Evolutionary conservation across 1,140 invertebrate genomes (phyloP).

Genomic region (Zaprionus inermis): DNA sequence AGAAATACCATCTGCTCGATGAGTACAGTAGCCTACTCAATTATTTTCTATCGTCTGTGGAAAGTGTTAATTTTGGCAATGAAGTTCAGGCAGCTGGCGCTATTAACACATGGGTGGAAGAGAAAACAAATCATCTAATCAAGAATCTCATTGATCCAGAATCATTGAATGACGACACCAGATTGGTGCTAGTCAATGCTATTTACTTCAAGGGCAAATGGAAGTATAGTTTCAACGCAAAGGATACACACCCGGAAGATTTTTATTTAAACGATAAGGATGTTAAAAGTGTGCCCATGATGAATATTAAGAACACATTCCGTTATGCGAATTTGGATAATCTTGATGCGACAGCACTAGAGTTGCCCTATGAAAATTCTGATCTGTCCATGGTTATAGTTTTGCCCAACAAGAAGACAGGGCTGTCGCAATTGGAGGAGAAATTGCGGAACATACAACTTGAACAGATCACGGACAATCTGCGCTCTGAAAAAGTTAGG

Average conservation of each 20-base stretch:
- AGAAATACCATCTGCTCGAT: conserved; percentile 47
- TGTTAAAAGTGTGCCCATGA: conserved; percentile 84
- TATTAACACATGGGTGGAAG: conserved; percentile 87
- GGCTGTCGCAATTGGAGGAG: conserved; percentile 85
- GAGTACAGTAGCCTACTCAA: conserved; percentile 62
- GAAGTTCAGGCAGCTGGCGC: conserved; percentile 67
- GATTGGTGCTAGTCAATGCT: conserved; percentile 87
- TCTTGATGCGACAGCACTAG: conserved; percentile 67
- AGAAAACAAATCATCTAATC: conserved; percentile 87
- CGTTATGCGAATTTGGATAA: conserved; percentile 59
- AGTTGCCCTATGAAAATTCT: conserved; percentile 84
- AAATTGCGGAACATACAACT: conserved; percentile 84
- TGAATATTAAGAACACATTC: conserved; percentile 84
- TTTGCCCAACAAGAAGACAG: conserved; percentile 85
- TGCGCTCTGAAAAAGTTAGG: conserved; percentile 79
- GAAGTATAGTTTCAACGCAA: conserved; percentile 57
- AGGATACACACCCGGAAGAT: conserved; percentile 46
- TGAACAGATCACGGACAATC: conserved; percentile 62
- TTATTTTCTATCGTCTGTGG: conserved; percentile 74
- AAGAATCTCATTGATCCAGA: conserved; percentile 85
- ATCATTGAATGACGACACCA: conserved; percentile 68
- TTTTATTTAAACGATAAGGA: conserved; percentile 63
- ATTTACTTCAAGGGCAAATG: conserved; percentile 87
- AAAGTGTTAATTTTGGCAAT: conserved; percentile 84
- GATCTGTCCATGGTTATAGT: conserved; percentile 86